A percentile compares a stretch with the other conserved stretches of the same genome.
phyloP scores from a whole-genome alignment of 2,888 invertebrate genomes.

The Drosophila meridiana region DNA sequence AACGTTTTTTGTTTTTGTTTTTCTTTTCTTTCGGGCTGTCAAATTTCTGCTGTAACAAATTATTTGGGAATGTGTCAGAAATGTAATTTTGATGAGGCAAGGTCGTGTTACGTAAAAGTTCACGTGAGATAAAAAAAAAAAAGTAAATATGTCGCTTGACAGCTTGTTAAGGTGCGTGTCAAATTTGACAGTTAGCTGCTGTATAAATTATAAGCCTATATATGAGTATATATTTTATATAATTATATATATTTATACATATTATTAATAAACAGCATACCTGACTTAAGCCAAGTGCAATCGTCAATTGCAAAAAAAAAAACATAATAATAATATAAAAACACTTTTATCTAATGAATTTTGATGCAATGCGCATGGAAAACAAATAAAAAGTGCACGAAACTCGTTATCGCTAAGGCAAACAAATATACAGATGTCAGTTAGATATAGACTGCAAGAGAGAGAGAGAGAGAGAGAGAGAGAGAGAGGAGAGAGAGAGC shows the following conservation, averaged over 20 bases:
- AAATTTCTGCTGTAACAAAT: neutral
- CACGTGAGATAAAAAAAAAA: neutral
- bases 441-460: neutral
- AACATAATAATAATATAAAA: constrained; percentile 29
- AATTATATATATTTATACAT: neutral
- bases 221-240: neutral
- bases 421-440: constrained; percentile 9
- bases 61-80: neutral
- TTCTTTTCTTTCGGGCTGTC: neutral
- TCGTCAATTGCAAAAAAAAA: constrained; percentile 14
- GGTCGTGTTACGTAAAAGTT: neutral
- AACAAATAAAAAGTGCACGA: constrained; percentile 21
- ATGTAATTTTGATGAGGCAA: neutral
- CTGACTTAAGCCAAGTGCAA: constrained; percentile 25
- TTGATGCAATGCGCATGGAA: constrained; percentile 20
- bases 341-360: constrained; percentile 64
- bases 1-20: neutral
- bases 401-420: constrained; percentile 28
- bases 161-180: constrained; percentile 8
- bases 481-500: neutral
- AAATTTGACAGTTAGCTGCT: constrained; percentile 4
- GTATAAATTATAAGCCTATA: neutral
- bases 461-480: neutral
- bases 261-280: constrained; percentile 11
- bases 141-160: neutral